A percentile compares a stretch with the other conserved stretches of the same genome.
phyloP scores from a whole-genome alignment of 1,140 invertebrate species.

The Habropoda laboriosa region DNA sequence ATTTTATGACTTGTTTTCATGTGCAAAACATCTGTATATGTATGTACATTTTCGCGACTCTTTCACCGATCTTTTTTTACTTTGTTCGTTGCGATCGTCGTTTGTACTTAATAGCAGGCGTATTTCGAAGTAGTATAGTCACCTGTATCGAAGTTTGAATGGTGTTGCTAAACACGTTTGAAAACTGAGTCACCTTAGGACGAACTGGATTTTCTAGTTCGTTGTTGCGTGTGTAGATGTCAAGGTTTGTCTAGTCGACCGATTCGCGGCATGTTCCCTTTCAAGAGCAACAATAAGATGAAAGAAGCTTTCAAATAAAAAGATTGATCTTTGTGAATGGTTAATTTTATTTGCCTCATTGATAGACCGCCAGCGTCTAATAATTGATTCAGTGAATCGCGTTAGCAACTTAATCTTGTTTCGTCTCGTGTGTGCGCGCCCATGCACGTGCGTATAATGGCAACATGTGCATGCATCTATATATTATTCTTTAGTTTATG shows the following conservation, averaged over 20 bases:
- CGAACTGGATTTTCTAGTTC: slow-evolving; percentile 16
- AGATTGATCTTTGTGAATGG: not conserved
- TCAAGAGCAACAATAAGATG: not conserved
- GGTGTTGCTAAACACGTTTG: not conserved
- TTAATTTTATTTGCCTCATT: not conserved
- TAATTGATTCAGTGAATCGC: not conserved
- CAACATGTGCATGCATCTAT: not conserved
- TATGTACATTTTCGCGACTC: too few species aligned
- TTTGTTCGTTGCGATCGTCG: too few species aligned
- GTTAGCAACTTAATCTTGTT: not conserved
- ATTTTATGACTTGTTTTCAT: too few species aligned
- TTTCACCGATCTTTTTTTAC: not conserved
- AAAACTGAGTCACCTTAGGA: slow-evolving; percentile 14
- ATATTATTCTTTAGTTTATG: not conserved
- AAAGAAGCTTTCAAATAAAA: not conserved
- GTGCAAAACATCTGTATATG: not conserved
- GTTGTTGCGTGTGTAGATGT: not conserved
- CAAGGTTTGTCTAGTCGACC: not conserved
- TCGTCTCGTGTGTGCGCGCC: too few species aligned
- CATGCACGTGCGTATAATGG: not conserved
- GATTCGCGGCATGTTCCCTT: not conserved
- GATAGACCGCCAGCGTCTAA: not conserved
- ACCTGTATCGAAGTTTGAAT: slow-evolving; percentile 6
- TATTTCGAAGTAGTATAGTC: not conserved
- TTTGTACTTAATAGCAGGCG: not conserved